Evolutionary conservation across 2,888 invertebrate species (phyloP), one percentile per base, ranked within the genome.

Genomic region (Ditula angustiorana): DNA sequence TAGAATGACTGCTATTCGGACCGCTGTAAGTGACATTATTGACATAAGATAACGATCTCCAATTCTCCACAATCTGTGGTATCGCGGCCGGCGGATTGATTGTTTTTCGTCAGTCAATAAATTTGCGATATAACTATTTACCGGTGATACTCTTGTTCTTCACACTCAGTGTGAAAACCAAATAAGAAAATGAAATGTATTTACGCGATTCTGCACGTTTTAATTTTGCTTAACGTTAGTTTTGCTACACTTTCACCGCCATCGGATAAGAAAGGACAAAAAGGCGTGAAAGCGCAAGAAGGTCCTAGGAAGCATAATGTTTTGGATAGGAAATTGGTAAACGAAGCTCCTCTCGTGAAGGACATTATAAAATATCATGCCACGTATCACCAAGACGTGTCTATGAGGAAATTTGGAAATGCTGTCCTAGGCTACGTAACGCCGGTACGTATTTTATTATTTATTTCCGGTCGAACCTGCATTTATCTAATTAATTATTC

Each of bases 341-440:
- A 93, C 2, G 94, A 95, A 81, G 94, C 94, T 46, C 95, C 96
- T 5, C 92, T 94, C 67, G 93, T 94, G 4, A 95, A 94, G 76
- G 97, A 97, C 76, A 96, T 98, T 61, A 80, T 97, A 50, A 94
- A 94, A 66, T 96, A 98, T 80, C 95, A 96, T 79, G 95, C 95
- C 55, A 94, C 95, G 0, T 98, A 96, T 84, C 95, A 95, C 78
- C 95, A 95, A 75, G 95, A 96, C 58, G 95, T 96, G 2, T 87
- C 93, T 11, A 79, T 90, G 1, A 94, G 95, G 63, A 94, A 94
- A 73, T 96, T 97, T 77, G 92, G 95, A 68, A 96, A 96, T 50
- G 93, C 95, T n/a, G 95, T 96, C 13, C 89, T 99, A 67, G 99
- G 97, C 63, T 99, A 97, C 86, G 97, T 98, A 47, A 99, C 99